Percentiles rank a stretch among this genome's conserved stretches.
Conservation (phyloP, 2,888 invertebrate species). For the Acanthococcus lagerstroemiae region DNA sequence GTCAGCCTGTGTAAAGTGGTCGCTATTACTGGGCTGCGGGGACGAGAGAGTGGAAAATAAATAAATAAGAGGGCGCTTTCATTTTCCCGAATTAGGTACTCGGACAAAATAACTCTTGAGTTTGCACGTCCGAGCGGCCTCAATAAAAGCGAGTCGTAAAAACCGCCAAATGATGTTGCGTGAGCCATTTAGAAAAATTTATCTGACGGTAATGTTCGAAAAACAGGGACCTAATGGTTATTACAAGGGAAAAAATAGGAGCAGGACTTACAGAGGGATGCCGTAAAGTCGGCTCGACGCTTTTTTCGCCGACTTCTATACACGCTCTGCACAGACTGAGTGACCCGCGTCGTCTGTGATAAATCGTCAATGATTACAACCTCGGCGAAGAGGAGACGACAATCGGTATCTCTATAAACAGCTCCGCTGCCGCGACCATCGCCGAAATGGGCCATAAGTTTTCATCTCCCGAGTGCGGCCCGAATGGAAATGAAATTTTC, state of each 20-base stretch:
- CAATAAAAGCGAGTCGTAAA: slow-evolving; percentile 28
- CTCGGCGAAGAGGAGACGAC: neutral
- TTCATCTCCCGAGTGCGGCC: no score
- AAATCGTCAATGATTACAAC: slow-evolving; percentile 3
- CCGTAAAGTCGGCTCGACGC: neutral
- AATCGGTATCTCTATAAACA: neutral
- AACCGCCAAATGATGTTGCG: slow-evolving; percentile 24
- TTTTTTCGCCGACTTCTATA: neutral
- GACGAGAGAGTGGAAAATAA: no score
- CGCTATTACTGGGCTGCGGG: no score
- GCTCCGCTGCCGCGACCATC: neutral
- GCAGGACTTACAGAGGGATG: neutral
- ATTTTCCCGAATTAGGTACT: slow-evolving; percentile 9
- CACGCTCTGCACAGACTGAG: neutral
- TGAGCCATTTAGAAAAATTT: slow-evolving; percentile 30
- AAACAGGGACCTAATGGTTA: slow-evolving; percentile 26
- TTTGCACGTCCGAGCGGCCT: slow-evolving; percentile 25
- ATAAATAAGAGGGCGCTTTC: neutral
- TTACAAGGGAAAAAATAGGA: slow-evolving; percentile 13
- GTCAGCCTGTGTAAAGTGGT: no score
- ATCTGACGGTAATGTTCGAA: slow-evolving; percentile 27
- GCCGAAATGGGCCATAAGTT: no score
- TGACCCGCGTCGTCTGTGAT: slow-evolving; percentile 7
- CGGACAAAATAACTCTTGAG: slow-evolving; percentile 28
- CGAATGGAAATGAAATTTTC: neutral